Evolutionary conservation across 2,888 invertebrate genomes (phyloP).

Genomic region (Ametastegia equiseti): DNA sequence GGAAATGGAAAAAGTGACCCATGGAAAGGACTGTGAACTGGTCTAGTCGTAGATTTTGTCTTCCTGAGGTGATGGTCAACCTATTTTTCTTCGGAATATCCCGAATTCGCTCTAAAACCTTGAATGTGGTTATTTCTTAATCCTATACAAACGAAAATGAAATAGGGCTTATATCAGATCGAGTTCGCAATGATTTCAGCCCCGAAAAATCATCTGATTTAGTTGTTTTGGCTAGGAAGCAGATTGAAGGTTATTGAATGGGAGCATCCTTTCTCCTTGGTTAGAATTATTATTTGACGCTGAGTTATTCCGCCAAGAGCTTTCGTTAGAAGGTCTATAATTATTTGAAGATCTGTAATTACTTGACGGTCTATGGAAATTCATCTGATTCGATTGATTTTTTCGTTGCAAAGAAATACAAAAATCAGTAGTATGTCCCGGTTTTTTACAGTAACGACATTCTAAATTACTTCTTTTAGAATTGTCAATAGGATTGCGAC

Average conservation of each 20-base stretch:
- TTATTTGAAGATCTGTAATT: neutral
- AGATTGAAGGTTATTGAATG: neutral
- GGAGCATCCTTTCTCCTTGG: neutral
- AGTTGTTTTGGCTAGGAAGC: neutral
- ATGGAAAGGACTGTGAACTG: too few species aligned
- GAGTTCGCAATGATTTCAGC: neutral
- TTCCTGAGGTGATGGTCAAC: too few species aligned
- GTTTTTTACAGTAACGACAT: neutral
- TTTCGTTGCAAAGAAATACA: neutral
- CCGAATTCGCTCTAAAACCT: too few species aligned
- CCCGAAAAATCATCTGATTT: too few species aligned
- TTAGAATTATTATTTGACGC: neutral
- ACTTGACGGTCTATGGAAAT: neutral
- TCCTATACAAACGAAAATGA: neutral
- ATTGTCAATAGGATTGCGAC: neutral
- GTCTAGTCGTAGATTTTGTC: too few species aligned
- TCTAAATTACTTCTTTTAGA: neutral
- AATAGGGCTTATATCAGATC: neutral
- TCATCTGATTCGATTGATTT: neutral
- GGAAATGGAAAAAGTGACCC: too few species aligned
- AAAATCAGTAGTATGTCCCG: neutral
- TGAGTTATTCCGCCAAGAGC: too few species aligned
- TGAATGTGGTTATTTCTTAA: too few species aligned
- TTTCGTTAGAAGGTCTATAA: too few species aligned
- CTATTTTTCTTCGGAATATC: too few species aligned